A percentile compares a stretch with the other conserved stretches of the same genome.
These are phyloP conservation scores for Drosophila kuntzei DNA, from an alignment of 2,888 invertebrate species.

Conservation along the genomic window DNA sequence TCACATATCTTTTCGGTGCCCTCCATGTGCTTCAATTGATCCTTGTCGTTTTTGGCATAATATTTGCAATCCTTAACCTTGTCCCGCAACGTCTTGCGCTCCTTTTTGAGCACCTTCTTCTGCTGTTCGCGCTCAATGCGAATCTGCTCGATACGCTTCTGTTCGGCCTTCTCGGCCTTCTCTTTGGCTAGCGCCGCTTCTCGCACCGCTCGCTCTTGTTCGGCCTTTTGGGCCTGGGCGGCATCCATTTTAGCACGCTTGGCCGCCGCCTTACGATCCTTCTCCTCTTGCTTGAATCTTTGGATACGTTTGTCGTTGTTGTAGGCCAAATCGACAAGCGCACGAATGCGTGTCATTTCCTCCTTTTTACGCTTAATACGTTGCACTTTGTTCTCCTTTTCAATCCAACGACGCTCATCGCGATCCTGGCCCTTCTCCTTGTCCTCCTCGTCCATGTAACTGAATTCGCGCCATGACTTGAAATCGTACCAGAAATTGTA, in stretches of 20 bases:
- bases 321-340: conserved; percentile 97
- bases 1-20: conserved; percentile 97
- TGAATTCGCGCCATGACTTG: conserved; percentile 99
- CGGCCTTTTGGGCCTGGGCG: conserved; percentile 92
- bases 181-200: conserved; percentile 92
- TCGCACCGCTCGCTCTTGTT: conserved; percentile 91
- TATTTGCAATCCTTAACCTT: conserved; percentile 93
- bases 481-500: conserved; percentile 99
- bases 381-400: conserved; percentile 98
- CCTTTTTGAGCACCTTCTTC: conserved; percentile 94
- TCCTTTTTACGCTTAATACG: conserved; percentile 97
- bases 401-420: conserved; percentile 98
- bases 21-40: conserved; percentile 93
- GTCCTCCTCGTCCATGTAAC: conserved; percentile 99
- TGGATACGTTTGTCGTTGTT: conserved; percentile 96
- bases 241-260: conserved; percentile 95
- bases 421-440: conserved; percentile 98
- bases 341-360: conserved; percentile 96
- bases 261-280: conserved; percentile 94
- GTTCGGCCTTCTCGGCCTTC: conserved; percentile 92
- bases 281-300: conserved; percentile 96
- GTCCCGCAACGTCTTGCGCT: conserved; percentile 92
- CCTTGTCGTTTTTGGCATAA: conserved; percentile 89
- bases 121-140: conserved; percentile 94
- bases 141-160: conserved; percentile 92